These are phyloP conservation scores for Euthynnus affinis DNA, from an alignment of 2,797 vertebrate species.

Conservation along the genomic window DNA sequence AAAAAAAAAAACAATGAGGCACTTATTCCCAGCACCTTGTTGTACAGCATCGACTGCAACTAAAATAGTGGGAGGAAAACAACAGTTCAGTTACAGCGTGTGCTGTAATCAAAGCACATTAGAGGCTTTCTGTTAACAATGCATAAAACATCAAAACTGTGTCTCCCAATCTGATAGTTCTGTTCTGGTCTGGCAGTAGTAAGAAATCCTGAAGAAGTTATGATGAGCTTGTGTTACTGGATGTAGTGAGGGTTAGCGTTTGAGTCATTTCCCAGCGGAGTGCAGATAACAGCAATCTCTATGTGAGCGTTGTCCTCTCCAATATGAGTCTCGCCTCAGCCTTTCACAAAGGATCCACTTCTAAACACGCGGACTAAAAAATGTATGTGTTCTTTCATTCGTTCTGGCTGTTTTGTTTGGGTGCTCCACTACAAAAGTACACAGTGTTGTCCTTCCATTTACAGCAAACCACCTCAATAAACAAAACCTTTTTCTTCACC, in stretches of 20 bases:
- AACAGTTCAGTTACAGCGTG: slow-evolving; percentile 6
- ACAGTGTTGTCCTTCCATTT: slow-evolving; percentile 25
- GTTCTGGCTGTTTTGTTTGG: slow-evolving; percentile 59
- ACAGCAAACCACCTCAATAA: slow-evolving; percentile 28
- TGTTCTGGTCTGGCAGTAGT: slow-evolving; percentile 34
- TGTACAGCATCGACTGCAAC: slow-evolving; percentile 23
- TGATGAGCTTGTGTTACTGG: slow-evolving; percentile 50
- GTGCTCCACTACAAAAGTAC: slow-evolving; percentile 41
- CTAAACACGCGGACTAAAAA: slow-evolving; percentile 56
- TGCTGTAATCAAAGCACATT: slow-evolving; percentile 48
- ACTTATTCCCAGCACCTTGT: slow-evolving; percentile 18
- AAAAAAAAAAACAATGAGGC: slow-evolving; percentile 26
- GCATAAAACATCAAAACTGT: slow-evolving; percentile 58
- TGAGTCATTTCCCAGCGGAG: slow-evolving; percentile 54
- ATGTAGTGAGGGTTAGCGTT: slow-evolving; percentile 40
- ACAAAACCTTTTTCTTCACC: slow-evolving; percentile 47
- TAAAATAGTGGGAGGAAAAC: slow-evolving; percentile 33
- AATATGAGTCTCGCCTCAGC: slow-evolving; percentile 31
- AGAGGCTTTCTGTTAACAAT: slow-evolving; percentile 46
- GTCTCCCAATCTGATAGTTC: slow-evolving; percentile 43
- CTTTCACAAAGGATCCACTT: slow-evolving; percentile 22
- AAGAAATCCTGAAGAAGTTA: slow-evolving; percentile 49
- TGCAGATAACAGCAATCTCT: slow-evolving; percentile 60
- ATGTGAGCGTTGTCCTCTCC: slow-evolving; percentile 40
- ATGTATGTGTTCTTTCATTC: slow-evolving; percentile 68